Percentiles rank a stretch among this genome's conserved stretches.
Conservation (phyloP, 1,140 invertebrate species). For the Hyles euphorbiae region DNA sequence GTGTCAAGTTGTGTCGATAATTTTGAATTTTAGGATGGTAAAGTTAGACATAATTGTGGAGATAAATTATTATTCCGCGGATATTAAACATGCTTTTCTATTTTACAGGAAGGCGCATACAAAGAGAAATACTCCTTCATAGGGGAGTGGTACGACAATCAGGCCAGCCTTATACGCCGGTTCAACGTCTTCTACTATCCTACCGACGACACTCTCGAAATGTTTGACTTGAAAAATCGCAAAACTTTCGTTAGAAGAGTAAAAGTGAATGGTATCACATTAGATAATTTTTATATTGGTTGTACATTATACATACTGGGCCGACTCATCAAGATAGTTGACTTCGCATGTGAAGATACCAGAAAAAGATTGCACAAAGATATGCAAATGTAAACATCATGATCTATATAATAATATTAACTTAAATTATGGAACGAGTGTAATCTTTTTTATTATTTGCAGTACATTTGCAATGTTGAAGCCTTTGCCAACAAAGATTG, state of each 20-base stretch:
- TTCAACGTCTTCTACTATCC: constrained; percentile 87
- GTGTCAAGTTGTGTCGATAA: too few relatives aligned
- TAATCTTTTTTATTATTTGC: constrained; percentile 31
- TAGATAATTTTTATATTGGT: constrained; percentile 86
- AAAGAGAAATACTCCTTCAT: constrained; percentile 78
- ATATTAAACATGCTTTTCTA: constrained; percentile 2
- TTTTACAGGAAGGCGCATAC: constrained; percentile 62
- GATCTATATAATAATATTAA: too few relatives aligned
- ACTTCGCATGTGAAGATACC: constrained; percentile 84
- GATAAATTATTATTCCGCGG: too few relatives aligned
- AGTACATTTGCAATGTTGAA: constrained; percentile 89
- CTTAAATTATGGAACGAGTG: background rate
- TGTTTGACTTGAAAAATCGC: constrained; percentile 87
- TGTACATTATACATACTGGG: constrained; percentile 86
- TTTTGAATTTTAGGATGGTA: too few relatives aligned
- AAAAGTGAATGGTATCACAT: constrained; percentile 80
- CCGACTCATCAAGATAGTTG: constrained; percentile 84
- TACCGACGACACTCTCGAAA: constrained; percentile 84
- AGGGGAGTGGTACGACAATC: constrained; percentile 89
- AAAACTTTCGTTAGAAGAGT: constrained; percentile 86
- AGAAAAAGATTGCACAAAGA: constrained; percentile 77
- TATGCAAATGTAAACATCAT: constrained; percentile 76
- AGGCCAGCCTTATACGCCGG: constrained; percentile 81
- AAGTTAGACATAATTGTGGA: too few relatives aligned
- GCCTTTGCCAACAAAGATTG: constrained; percentile 80